Conservation (phyloP, 2,888 invertebrate species). For the Lycia hirtaria region DNA sequence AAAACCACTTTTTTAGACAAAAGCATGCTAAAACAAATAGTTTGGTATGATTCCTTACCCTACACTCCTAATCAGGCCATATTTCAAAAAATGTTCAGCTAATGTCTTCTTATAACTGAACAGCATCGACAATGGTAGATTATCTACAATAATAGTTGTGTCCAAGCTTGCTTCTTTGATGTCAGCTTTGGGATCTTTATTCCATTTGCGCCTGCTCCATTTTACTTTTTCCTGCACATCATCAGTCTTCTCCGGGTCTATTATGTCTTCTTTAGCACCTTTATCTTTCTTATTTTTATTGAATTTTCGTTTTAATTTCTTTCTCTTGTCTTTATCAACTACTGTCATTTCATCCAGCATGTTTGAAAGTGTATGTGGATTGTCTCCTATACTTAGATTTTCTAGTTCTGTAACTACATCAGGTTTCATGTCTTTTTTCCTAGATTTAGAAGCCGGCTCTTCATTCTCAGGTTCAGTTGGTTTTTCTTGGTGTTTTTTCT, state of each 20-base stretch:
- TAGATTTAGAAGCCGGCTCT: conserved; percentile 57
- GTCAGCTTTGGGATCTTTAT: conserved; percentile 66
- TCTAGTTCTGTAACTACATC: conserved; percentile 66
- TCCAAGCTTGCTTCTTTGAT: conserved; percentile 42
- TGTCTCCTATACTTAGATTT: conserved; percentile 72
- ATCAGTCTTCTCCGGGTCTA: conserved; percentile 33
- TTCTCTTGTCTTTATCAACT: conserved; percentile 66
- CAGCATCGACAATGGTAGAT: conserved; percentile 65
- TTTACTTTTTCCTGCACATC: conserved; percentile 63
- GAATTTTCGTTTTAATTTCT: conserved; percentile 55
- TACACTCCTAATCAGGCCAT: conserved; percentile 65
- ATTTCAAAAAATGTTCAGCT: conserved; percentile 65
- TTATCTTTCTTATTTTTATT: conserved; percentile 55
- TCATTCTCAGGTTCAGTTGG: conserved; percentile 40
- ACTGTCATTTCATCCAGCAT: conserved; percentile 75
- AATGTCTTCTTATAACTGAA: conserved; percentile 63
- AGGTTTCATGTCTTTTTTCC: conserved; percentile 57
- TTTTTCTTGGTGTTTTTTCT: conserved; percentile 54
- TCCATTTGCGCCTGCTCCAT: conserved; percentile 75
- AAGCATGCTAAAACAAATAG: background rate
- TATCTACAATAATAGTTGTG: conserved; percentile 65
- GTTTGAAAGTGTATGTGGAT: conserved; percentile 67
- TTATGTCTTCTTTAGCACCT: conserved; percentile 41
- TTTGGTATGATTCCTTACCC: conserved; percentile 60
- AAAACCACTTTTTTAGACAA: background rate